Evolutionary conservation across 1,140 invertebrate genomes (phyloP), one percentile per base, ranked within the genome.

Genomic region (Tribolium castaneum): DNA sequence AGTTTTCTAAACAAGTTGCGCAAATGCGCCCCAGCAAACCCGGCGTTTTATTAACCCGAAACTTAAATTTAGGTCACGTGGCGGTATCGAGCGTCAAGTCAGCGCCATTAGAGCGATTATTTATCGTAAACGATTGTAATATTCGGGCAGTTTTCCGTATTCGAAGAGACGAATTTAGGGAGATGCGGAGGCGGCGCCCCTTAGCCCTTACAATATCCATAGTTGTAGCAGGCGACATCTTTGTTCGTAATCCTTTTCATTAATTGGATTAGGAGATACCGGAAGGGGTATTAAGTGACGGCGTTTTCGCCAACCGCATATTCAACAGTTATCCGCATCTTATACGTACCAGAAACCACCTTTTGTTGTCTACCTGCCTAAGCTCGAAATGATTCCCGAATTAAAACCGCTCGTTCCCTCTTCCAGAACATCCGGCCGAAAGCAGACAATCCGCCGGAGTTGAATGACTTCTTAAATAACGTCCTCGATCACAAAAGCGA

Each of bases 401-500:
- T 66, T 66, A 34, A 66, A 66, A 35, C 35, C 9, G 30, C 16
- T 10, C 56, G 52, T 54, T 54, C 52, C 7, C 19, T 25, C 16
- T 59, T 59, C 34, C 12, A 66, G 59, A 22, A 25, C 13, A 80
- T 78, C 49, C 74, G 75, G 34, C 80, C 79, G 10, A 82, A 81
- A 35, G 62, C 71, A 19, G 76, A 78, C 45, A 71, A 82, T 34
- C 82, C 82, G 6, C 76, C 78, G 14, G 80, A 83, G 70, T 56
- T 84, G 6, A 84, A 84, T 25, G 78, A 82, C 49, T 84, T 83
- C 70, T 59, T 83, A 19, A 66, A 66, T 7, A 72, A 80, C 19
- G 83, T 84, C 7, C 80, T 83, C n/a, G 54, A 80, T n/a, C 78
- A 83, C 52, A 79, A 80, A 62, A 66, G 76, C 7, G 82, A 83